A percentile compares a stretch with the other conserved stretches of the same genome.
These are phyloP conservation scores for Alca torda DNA, from an alignment of 2,797 vertebrate genomes.

Conservation along the genomic window DNA sequence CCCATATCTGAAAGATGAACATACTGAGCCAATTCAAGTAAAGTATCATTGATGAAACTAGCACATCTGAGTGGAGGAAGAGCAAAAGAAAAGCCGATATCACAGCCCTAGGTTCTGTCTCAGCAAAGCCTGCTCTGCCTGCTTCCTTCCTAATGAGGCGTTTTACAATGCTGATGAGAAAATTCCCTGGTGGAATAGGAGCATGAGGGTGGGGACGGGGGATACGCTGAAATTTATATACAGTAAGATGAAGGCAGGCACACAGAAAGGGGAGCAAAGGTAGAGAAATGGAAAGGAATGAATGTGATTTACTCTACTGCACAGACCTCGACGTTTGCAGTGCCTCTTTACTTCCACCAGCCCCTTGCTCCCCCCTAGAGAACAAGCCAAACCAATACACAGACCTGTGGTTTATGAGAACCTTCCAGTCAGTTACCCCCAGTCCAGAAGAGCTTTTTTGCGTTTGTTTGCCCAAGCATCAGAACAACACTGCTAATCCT, in stretches of 20 bases:
- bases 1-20: not conserved
- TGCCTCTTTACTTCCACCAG: not conserved
- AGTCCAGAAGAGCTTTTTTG: not conserved
- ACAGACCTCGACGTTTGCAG: not conserved
- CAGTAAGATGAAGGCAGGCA: not conserved
- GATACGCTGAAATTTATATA: not conserved
- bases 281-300: not conserved
- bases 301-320: not conserved
- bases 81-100: not conserved
- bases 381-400: not conserved
- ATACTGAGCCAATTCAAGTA: not conserved
- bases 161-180: slow-evolving; percentile 38
- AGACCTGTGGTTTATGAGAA: not conserved
- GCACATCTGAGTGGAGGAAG: not conserved
- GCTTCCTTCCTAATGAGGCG: slow-evolving; percentile 14
- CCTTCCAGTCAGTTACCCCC: not conserved
- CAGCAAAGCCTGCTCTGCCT: slow-evolving; percentile 5
- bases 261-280: not conserved
- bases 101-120: not conserved
- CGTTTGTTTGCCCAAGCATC: not conserved
- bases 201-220: not conserved
- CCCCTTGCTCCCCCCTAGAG: not conserved
- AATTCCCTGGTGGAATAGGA: not conserved
- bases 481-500: not conserved
- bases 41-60: not conserved